Conservation (phyloP, 2,113 vertebrate species). For the Ciconia boyciana region DNA sequence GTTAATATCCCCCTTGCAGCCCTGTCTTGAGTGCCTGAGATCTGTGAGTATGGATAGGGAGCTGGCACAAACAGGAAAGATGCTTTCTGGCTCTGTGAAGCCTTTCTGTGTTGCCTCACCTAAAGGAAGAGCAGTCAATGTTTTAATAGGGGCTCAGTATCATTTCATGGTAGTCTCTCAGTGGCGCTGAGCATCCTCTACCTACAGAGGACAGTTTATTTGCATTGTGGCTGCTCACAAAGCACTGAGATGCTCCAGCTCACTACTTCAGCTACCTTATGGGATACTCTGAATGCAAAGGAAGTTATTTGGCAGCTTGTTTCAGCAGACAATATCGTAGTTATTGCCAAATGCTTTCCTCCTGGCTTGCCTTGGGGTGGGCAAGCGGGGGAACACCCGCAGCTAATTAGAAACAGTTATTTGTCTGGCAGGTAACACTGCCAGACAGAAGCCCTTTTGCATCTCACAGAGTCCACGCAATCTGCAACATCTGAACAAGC, state of each 20-base stretch:
- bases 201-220: not conserved
- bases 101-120: not conserved
- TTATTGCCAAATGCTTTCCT: not conserved
- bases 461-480: not conserved
- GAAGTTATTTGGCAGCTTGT: not conserved
- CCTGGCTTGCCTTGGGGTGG: not conserved
- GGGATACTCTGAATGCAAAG: not conserved
- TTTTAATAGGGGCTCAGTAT: fast-evolving
- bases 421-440: not conserved
- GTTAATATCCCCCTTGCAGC: not conserved
- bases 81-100: not conserved
- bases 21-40: not conserved
- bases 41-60: not conserved
- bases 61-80: not conserved
- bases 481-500: not conserved
- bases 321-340: not conserved
- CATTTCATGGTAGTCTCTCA: fast-evolving
- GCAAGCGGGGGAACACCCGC: not conserved
- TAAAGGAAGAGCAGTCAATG: not conserved
- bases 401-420: not conserved
- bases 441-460: constrained; percentile 42
- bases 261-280: not conserved
- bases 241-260: not conserved
- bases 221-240: fast-evolving
- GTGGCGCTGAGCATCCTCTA: not conserved